Percentiles rank a stretch among this genome's conserved stretches.
Evolutionary conservation across 2,113 vertebrate species (phyloP).

Genomic region (Myrmophylax atrothorax): DNA sequence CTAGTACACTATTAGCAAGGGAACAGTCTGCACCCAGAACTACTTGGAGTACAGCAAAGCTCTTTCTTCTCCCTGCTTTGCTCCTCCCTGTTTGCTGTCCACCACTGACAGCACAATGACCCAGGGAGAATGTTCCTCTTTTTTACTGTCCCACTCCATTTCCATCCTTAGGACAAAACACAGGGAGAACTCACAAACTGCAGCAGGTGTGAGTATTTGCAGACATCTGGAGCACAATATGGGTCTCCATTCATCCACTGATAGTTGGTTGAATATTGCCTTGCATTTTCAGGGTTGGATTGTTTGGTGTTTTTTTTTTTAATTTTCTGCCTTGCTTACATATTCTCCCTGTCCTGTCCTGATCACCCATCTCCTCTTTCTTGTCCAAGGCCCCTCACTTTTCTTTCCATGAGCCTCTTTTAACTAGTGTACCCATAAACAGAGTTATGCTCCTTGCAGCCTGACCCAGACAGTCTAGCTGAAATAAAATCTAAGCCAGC

Average conservation of each 20-base stretch:
- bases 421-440: background rate
- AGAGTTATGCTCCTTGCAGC: background rate
- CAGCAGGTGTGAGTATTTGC: background rate
- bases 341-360: background rate
- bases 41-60: background rate
- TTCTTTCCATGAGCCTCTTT: background rate
- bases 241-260: background rate
- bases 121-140: background rate
- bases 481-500: background rate
- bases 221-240: background rate
- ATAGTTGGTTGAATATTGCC: background rate
- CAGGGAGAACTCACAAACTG: background rate
- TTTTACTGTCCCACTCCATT: background rate
- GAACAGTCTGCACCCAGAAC: background rate
- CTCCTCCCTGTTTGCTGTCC: background rate
- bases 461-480: background rate
- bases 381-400: background rate
- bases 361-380: background rate
- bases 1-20: background rate
- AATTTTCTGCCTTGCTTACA: background rate
- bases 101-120: background rate
- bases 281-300: background rate
- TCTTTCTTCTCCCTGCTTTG: background rate
- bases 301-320: background rate
- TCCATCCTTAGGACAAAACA: background rate